phyloP scores from a whole-genome alignment of 1,140 invertebrate genomes.

The Drosophila lacteicornis region DNA sequence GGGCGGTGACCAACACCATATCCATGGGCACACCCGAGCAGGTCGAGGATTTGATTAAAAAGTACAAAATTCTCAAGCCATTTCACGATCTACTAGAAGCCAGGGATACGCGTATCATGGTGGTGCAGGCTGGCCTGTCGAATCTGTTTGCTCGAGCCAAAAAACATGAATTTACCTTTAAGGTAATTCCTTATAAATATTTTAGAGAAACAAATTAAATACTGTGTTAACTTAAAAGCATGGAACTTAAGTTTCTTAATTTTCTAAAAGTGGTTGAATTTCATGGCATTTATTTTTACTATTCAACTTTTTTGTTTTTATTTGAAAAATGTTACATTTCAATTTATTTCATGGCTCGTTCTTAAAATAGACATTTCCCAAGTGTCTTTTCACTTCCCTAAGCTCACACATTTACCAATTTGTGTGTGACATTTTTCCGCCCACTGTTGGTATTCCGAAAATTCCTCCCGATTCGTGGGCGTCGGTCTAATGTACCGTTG shows the following conservation, averaged over 20 bases:
- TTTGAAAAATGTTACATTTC: neutral
- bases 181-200: too few species aligned
- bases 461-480: constrained; percentile 1
- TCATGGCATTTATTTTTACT: neutral
- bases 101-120: constrained; percentile 92
- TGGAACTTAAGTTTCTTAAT: too few species aligned
- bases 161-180: too few species aligned
- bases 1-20: constrained; percentile 99
- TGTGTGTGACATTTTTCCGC: neutral
- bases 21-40: constrained; percentile 96
- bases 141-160: constrained; percentile 90
- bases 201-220: too few species aligned
- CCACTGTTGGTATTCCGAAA: constrained; percentile 22
- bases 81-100: constrained; percentile 93
- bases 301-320: neutral
- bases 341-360: neutral
- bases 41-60: constrained; percentile 91
- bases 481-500: constrained; percentile 63
- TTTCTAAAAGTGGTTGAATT: too few species aligned
- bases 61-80: constrained; percentile 92
- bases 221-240: too few species aligned
- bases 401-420: constrained; percentile 5
- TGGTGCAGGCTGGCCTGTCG: constrained; percentile 94
- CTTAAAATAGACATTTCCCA: neutral
- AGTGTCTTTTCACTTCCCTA: neutral